Conservation (phyloP, 2,113 vertebrate species). For the Cavia porcellus region DNA sequence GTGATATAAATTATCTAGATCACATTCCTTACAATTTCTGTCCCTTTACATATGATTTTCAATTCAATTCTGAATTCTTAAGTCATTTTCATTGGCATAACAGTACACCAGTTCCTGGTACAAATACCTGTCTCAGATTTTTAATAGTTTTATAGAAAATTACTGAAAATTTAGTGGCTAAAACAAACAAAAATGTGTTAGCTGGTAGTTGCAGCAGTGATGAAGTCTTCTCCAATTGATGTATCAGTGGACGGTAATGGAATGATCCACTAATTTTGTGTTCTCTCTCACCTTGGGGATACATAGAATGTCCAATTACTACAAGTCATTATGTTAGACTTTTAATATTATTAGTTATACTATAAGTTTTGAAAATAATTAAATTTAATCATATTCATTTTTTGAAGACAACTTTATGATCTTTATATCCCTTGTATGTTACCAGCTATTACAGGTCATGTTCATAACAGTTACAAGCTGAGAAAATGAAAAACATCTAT, state of each 20-base stretch:
- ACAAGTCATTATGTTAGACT: not conserved
- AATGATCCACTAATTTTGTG: fast-evolving
- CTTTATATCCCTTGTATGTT: not conserved
- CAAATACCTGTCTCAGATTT: not conserved
- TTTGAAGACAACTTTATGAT: not conserved
- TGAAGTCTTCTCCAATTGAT: not conserved
- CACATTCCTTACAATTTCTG: not conserved
- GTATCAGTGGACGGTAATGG: not conserved
- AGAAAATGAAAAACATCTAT: not conserved
- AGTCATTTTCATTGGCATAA: not conserved
- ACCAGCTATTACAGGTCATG: not conserved
- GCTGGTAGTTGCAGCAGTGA: too few species aligned
- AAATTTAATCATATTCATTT: not conserved
- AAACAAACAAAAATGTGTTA: not conserved
- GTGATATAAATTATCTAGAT: not conserved
- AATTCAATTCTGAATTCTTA: not conserved
- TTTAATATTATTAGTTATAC: not conserved
- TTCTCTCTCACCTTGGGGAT: not conserved
- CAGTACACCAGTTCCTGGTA: not conserved
- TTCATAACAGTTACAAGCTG: not conserved
- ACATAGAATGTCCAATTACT: not conserved
- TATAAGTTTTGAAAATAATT: not conserved
- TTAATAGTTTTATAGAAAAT: not conserved
- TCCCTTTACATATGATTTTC: not conserved
- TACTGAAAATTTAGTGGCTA: not conserved